A percentile compares a stretch with the other conserved stretches of the same genome.
Conservation (phyloP, 2,113 vertebrate genomes). For the Burhinus oedicnemus region DNA sequence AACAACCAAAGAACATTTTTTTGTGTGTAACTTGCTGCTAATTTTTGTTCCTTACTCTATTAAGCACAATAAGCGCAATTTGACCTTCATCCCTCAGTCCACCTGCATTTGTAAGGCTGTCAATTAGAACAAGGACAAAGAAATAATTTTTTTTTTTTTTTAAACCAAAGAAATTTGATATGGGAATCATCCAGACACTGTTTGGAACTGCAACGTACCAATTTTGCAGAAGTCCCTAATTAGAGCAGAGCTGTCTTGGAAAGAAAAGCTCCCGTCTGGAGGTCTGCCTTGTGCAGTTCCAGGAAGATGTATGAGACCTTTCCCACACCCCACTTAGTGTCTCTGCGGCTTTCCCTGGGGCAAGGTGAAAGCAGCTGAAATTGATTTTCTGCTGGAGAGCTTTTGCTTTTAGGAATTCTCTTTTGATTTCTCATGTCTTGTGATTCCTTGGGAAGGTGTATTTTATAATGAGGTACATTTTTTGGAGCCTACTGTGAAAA, state of each 20-base stretch:
- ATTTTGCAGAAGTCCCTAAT: slow-evolving; percentile 54
- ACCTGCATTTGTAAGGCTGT: slow-evolving; percentile 39
- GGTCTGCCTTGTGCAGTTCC: slow-evolving; percentile 15
- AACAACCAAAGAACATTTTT: neutral
- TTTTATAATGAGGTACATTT: slow-evolving; percentile 54
- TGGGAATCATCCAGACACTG: slow-evolving; percentile 47
- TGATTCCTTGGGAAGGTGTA: slow-evolving; percentile 50
- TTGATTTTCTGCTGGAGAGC: slow-evolving; percentile 68
- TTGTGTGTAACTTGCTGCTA: neutral
- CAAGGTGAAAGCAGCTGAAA: slow-evolving; percentile 64
- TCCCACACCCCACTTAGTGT: slow-evolving; percentile 39
- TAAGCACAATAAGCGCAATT: neutral
- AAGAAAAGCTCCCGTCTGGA: slow-evolving; percentile 54
- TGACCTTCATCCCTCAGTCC: slow-evolving; percentile 57
- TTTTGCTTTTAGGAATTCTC: slow-evolving; percentile 62
- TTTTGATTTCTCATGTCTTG: slow-evolving; percentile 43
- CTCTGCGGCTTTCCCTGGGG: slow-evolving; percentile 61
- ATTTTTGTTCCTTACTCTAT: neutral
- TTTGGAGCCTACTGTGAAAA: slow-evolving; percentile 35
- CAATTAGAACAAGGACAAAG: slow-evolving; percentile 37
- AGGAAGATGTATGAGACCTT: slow-evolving; percentile 40
- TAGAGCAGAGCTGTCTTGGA: slow-evolving; percentile 49
- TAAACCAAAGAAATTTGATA: slow-evolving; percentile 29
- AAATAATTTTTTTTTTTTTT: neutral
- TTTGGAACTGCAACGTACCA: slow-evolving; percentile 31